A percentile compares a stretch with the other conserved stretches of the same genome.
Conservation (phyloP, 2,888 invertebrate species). For the Ormyrus thymus region DNA sequence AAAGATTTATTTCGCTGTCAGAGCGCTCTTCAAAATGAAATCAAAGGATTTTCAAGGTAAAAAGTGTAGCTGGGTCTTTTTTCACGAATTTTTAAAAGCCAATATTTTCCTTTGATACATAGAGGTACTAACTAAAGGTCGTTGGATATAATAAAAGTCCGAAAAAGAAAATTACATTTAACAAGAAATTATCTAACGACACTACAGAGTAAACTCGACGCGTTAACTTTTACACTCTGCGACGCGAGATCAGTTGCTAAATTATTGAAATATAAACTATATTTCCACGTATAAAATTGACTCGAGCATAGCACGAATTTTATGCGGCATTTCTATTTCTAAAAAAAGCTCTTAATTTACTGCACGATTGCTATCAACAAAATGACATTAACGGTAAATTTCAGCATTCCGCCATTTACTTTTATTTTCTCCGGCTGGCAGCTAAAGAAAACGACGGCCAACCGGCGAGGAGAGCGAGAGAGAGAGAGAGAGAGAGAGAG, state of each 20-base stretch:
- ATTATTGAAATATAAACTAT: conserved; percentile 24
- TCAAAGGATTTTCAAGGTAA: too few species aligned
- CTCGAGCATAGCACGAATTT: conserved; percentile 1
- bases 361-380: conserved; percentile 34
- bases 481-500: conserved; percentile 11
- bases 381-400: conserved; percentile 50
- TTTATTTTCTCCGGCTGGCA: conserved; percentile 37
- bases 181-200: too few species aligned
- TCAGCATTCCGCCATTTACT: conserved; percentile 24
- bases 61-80: too few species aligned
- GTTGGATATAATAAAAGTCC: too few species aligned
- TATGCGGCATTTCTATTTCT: conserved; percentile 8
- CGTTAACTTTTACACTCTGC: too few species aligned
- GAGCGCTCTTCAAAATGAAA: too few species aligned
- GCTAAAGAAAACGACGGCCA: too few species aligned
- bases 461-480: not conserved
- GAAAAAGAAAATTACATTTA: too few species aligned
- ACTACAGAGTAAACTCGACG: too few species aligned
- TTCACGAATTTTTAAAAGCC: conserved; percentile 5
- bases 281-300: conserved; percentile 5
- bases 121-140: too few species aligned
- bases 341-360: conserved; percentile 36
- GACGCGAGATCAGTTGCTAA: not conserved
- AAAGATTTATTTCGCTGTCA: too few species aligned
- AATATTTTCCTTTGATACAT: too few species aligned